Percentiles rank a stretch among this genome's conserved stretches.
Evolutionary conservation across 2,113 vertebrate species (phyloP).

Genomic region (Oreotrochilus melanogaster): DNA sequence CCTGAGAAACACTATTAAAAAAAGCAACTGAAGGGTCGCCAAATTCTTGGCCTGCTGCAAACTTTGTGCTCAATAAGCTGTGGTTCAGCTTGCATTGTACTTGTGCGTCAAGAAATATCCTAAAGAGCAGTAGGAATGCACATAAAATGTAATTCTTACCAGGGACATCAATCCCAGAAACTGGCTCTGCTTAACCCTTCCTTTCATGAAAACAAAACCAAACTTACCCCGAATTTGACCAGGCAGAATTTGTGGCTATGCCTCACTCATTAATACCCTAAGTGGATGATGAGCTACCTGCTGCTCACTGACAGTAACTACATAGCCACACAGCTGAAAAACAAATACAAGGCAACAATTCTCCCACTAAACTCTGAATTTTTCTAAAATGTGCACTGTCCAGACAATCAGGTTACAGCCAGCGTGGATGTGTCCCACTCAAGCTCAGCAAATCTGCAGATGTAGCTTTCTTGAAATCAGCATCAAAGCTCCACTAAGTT

Average conservation of each 20-base stretch:
- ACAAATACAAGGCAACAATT: background rate
- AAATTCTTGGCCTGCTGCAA: conserved; percentile 30
- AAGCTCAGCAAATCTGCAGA: background rate
- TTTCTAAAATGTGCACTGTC: background rate
- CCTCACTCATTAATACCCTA: background rate
- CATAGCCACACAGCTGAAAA: background rate
- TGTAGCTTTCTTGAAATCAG: accelerated
- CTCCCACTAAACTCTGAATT: background rate
- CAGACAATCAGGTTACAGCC: background rate
- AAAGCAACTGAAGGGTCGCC: conserved; percentile 15
- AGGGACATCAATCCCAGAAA: background rate
- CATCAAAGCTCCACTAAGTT: background rate
- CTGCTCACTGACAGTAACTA: background rate
- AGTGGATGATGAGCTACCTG: background rate
- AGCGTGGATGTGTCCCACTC: background rate
- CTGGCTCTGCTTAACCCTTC: background rate
- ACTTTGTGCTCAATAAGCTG: background rate
- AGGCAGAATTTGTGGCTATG: background rate
- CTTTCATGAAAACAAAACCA: background rate
- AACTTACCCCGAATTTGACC: background rate
- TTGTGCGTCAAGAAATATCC: background rate
- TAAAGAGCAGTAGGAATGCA: background rate
- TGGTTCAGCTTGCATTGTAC: background rate
- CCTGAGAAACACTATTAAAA: background rate
- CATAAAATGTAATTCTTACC: background rate